Percentiles rank a stretch among this genome's conserved stretches.
These are phyloP conservation scores for Spermophilus dauricus DNA, from an alignment of 2,113 vertebrate species.

Conservation along the genomic window DNA sequence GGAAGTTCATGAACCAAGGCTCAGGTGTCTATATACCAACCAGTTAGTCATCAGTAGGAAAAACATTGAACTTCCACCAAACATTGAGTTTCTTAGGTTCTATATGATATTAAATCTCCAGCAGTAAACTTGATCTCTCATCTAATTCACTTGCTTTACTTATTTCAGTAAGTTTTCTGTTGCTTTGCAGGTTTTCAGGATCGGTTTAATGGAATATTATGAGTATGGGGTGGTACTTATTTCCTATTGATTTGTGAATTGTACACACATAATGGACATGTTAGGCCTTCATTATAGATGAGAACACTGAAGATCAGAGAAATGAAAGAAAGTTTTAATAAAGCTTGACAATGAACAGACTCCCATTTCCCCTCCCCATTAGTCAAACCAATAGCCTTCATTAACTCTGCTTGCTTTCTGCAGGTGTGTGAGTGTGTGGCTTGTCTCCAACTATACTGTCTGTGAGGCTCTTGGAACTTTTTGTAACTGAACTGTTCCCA, in stretches of 20 bases:
- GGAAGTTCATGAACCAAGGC: neutral
- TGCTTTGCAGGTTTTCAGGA: neutral
- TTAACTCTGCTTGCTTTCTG: neutral
- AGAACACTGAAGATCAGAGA: neutral
- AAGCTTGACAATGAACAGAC: neutral
- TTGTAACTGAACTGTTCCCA: neutral
- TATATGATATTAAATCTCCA: neutral
- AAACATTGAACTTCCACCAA: neutral
- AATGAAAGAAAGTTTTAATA: neutral
- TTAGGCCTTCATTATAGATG: neutral
- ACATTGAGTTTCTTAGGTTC: neutral
- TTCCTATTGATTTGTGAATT: constrained; percentile 23
- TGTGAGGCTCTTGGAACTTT: neutral
- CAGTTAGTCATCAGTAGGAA: neutral
- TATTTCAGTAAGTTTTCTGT: neutral
- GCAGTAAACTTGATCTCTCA: neutral
- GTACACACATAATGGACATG: neutral
- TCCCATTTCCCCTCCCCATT: neutral
- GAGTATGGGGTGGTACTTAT: neutral
- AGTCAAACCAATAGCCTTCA: neutral
- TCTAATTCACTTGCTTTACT: neutral
- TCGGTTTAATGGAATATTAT: neutral
- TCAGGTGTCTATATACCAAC: neutral
- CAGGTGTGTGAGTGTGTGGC: neutral
- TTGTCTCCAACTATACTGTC: neutral